Conservation (phyloP, 2,113 vertebrate genomes). For the Otus sunia region DNA sequence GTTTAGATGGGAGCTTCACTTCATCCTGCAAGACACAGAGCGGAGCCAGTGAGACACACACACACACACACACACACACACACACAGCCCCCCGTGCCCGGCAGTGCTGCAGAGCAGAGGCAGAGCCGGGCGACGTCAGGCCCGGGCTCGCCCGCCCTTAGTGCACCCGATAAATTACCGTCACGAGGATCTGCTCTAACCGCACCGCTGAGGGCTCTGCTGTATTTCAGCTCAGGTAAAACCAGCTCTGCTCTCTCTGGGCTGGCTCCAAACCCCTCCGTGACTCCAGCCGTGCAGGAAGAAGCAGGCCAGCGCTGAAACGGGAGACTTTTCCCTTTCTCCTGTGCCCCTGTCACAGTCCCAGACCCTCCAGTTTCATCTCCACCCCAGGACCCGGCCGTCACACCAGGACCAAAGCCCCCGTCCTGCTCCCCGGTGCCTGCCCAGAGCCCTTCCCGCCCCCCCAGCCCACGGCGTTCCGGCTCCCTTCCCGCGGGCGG, state of each 20-base stretch:
- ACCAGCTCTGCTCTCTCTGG: neutral
- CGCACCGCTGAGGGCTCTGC: neutral
- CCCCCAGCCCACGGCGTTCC: fast-evolving
- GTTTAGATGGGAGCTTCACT: slow-evolving; percentile 86
- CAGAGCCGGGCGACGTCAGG: neutral
- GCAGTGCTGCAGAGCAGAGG: neutral
- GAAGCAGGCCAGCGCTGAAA: neutral
- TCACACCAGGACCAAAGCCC: fast-evolving
- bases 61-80: neutral
- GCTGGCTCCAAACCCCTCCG: neutral
- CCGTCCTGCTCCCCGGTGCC: fast-evolving
- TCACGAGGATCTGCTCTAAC: neutral
- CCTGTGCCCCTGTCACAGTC: neutral
- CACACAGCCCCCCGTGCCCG: neutral
- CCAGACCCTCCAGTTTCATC: neutral
- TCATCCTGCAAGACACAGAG: slow-evolving; percentile 82
- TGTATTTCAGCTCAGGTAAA: neutral
- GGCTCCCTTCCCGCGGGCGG: fast-evolving
- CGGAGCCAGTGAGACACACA: slow-evolving; percentile 7
- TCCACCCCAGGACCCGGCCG: neutral
- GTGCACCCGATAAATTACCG: neutral
- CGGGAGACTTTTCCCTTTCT: neutral
- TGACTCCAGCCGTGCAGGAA: neutral
- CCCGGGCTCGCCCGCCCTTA: neutral
- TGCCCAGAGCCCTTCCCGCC: neutral